Conservation (phyloP, 2,888 invertebrate genomes). For the Trisateles emortualis region DNA sequence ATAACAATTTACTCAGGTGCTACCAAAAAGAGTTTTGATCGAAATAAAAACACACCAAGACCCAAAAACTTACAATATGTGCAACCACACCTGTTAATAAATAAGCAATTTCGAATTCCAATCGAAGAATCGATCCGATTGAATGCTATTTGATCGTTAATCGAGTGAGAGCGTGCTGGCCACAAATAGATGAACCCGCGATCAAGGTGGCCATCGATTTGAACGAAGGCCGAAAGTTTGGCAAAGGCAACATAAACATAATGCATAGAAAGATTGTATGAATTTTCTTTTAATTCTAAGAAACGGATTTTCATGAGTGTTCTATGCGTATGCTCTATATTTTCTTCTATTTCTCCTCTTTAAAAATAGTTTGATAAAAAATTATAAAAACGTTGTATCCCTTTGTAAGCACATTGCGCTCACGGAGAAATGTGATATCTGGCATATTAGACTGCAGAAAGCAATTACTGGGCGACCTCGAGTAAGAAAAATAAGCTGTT, state of each 20-base stretch:
- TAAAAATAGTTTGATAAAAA: too few relatives aligned
- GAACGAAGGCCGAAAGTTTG: slow-evolving; percentile 55
- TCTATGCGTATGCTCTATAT: too few relatives aligned
- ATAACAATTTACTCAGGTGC: background rate
- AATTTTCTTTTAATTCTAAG: too few relatives aligned
- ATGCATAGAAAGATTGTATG: slow-evolving; percentile 30
- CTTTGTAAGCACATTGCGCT: too few relatives aligned
- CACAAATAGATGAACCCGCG: slow-evolving; percentile 55
- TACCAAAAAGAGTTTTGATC: slow-evolving; percentile 1
- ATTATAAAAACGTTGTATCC: too few relatives aligned
- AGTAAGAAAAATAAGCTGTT: too few relatives aligned
- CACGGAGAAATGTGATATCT: too few relatives aligned
- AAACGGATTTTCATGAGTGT: too few relatives aligned
- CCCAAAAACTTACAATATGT: slow-evolving; percentile 17
- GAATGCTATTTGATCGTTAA: slow-evolving; percentile 50
- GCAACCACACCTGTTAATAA: slow-evolving; percentile 41
- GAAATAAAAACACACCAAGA: slow-evolving; percentile 1
- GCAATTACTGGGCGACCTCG: too few relatives aligned
- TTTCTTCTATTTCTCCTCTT: too few relatives aligned
- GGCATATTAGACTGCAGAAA: too few relatives aligned
- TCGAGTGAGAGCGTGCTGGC: slow-evolving; percentile 53
- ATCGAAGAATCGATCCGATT: slow-evolving; percentile 45
- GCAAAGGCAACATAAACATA: slow-evolving; percentile 46
- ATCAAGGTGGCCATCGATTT: slow-evolving; percentile 58
- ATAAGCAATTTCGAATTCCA: slow-evolving; percentile 44